Conservation (phyloP, 2,888 invertebrate genomes). For the Deroplatys truncata region DNA sequence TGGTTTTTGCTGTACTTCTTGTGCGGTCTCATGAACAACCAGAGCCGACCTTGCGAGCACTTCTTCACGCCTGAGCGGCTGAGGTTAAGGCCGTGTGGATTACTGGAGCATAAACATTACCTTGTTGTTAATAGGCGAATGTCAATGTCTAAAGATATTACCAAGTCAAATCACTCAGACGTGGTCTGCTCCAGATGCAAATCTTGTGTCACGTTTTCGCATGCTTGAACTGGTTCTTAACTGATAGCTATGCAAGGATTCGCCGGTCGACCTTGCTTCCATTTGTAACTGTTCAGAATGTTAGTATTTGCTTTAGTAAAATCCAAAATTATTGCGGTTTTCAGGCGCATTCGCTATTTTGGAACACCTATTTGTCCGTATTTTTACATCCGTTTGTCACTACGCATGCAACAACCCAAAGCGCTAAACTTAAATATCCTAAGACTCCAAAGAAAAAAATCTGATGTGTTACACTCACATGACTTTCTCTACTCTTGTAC, state of each 20-base stretch:
- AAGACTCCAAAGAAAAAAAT: too few species aligned
- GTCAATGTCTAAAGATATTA: background rate
- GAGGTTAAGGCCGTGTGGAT: background rate
- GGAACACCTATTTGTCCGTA: too few species aligned
- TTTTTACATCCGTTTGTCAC: too few species aligned
- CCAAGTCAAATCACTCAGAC: background rate
- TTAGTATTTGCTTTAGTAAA: too few species aligned
- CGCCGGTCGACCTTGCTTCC: background rate
- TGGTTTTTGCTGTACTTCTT: too few species aligned
- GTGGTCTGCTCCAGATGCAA: background rate
- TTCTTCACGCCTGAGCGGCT: background rate
- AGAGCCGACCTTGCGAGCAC: background rate
- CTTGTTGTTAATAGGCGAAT: background rate
- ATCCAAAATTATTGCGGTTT: too few species aligned
- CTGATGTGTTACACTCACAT: too few species aligned
- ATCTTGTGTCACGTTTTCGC: background rate
- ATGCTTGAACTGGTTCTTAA: background rate
- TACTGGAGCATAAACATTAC: background rate
- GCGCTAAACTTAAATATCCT: too few species aligned
- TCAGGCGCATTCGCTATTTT: too few species aligned
- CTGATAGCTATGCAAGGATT: background rate
- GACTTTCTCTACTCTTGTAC: too few species aligned
- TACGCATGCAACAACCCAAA: too few species aligned
- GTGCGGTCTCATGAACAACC: too few species aligned
- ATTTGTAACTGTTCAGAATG: background rate